These are phyloP conservation scores for Chironex yamaguchii DNA, from an alignment of 30 jellyfish, hydroid and myxozoan species.

Conservation along the genomic window DNA sequence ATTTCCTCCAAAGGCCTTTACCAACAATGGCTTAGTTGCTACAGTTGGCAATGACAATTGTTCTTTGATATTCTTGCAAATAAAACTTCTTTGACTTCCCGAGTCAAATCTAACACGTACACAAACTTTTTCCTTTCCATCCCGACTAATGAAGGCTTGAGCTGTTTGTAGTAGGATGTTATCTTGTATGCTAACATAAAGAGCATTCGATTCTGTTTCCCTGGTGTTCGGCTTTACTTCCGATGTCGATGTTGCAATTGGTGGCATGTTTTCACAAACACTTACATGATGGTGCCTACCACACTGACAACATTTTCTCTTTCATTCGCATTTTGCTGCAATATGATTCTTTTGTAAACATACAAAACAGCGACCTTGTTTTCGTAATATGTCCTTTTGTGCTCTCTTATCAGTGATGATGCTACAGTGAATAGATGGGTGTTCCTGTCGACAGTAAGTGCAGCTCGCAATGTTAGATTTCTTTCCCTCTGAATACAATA, in stretches of 20 bases:
- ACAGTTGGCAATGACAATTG: slow-evolving; percentile 2
- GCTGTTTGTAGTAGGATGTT: slow-evolving; percentile 22
- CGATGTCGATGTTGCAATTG: not conserved
- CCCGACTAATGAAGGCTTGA: not conserved
- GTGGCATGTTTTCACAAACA: slow-evolving; percentile 14
- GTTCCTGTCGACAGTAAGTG: slow-evolving; percentile 15
- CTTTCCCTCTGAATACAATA: not conserved
- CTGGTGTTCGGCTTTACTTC: not conserved
- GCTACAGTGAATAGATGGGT: slow-evolving; percentile 1
- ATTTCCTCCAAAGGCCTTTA: slow-evolving; percentile 21
- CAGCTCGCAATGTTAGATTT: not conserved
- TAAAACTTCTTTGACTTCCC: slow-evolving; percentile 19
- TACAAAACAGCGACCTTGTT: slow-evolving; percentile 23
- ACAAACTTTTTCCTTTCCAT: not conserved
- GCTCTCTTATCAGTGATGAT: slow-evolving; percentile 9
- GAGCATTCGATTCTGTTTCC: not conserved
- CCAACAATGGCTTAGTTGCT: not conserved
- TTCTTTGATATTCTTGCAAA: not conserved
- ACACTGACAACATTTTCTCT: slow-evolving; percentile 13
- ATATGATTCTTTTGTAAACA: slow-evolving; percentile 16
- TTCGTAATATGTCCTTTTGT: not conserved
- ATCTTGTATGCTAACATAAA: not conserved
- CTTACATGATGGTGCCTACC: slow-evolving; percentile 16
- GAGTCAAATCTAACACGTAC: slow-evolving; percentile 22
- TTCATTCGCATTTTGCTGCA: slow-evolving; percentile 13